Base-by-base conservation (phyloP, 53 echinoderm and acorn worm genomes). In the Hippasteria phrygiana region DNA sequence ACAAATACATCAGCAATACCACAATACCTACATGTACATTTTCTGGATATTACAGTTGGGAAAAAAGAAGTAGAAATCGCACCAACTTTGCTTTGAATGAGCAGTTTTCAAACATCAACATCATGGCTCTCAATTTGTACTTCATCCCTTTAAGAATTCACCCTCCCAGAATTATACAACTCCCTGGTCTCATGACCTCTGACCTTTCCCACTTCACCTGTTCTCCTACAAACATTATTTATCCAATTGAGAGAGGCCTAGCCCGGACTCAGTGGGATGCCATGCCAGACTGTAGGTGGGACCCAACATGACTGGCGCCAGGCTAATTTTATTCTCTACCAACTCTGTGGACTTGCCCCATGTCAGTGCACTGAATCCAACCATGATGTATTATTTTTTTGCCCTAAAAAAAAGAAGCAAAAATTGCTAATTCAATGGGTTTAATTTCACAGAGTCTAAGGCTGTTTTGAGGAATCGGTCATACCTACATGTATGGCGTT, bases 271-370 rank as follows among this genome's bases (percentile, higher is more conserved):
- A 55, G 81, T 55, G 64, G 81, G 81, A 55, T 81, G 43, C 81
- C 81, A 81, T 64, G 63, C 65, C 63, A 64, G 63, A 62, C 81
- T 81, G 81, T 81, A 81, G 80, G 81, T 81, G 81, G 81, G 81
- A 42, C 81, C 63, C 81, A 0, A 43, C 81, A 81, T 40, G 81
- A 65, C 63, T 81, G 81, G 81, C 81, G 81, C 81, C 81, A 65
- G 65, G 65, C 41, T 55, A 81, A 81, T 81, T 81, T 65, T 33
- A 37, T 18, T 64, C 45, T 39, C 18, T n/a, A 8, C 59, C 3
- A 59, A 59, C 59, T 59, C 26, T 59, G 59, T 2, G 8, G 59
- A 26, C 17, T 24, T 8, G 3, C 32, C 13, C 36, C 0, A 14
- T 35, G 67, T 35, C 67, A 35, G 35, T 66, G 67, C 36, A 35